Evolutionary conservation across 2,888 invertebrate species (phyloP).

Genomic region (Horisme vitalbata): DNA sequence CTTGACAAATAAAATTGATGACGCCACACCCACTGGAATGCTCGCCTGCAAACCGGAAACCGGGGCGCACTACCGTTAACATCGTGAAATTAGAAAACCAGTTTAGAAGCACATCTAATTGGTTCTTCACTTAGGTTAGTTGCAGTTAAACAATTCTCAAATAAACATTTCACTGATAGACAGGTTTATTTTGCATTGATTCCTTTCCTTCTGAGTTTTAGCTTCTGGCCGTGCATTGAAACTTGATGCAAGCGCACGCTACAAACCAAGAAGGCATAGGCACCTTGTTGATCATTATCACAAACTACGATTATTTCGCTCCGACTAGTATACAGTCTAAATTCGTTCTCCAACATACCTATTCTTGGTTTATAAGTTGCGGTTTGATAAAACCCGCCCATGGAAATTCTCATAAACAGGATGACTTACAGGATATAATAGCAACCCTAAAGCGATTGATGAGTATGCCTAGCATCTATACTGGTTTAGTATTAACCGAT

Average conservation of each 20-base stretch:
- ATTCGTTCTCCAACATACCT: conserved; percentile 14
- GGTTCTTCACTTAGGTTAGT: conserved; percentile 19
- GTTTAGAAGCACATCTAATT: conserved; percentile 45
- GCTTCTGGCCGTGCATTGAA: conserved; percentile 1
- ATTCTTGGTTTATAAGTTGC: conserved; percentile 10
- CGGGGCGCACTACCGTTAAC: conserved; percentile 71
- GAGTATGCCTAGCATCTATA: conserved; percentile 7
- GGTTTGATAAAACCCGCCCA: conserved; percentile 24
- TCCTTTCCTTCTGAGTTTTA: background rate
- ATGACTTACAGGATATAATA: conserved; percentile 8
- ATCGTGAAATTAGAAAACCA: conserved; percentile 67
- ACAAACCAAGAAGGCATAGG: conserved; percentile 12
- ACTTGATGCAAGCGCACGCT: conserved; percentile 4
- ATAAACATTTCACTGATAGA: too few species aligned
- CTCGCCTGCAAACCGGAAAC: conserved; percentile 67
- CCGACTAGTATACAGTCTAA: background rate
- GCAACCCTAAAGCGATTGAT: conserved; percentile 8
- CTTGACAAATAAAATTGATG: conserved; percentile 69
- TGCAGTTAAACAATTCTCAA: background rate
- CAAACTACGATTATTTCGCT: background rate
- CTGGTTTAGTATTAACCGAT: conserved; percentile 15
- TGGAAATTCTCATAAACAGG: conserved; percentile 18
- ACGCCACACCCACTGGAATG: conserved; percentile 66
- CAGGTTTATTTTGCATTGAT: too few species aligned
- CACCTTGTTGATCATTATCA: conserved; percentile 1